Evolutionary conservation across 2,797 vertebrate genomes (phyloP).

Genomic region (Darevskia nairensis): DNA sequence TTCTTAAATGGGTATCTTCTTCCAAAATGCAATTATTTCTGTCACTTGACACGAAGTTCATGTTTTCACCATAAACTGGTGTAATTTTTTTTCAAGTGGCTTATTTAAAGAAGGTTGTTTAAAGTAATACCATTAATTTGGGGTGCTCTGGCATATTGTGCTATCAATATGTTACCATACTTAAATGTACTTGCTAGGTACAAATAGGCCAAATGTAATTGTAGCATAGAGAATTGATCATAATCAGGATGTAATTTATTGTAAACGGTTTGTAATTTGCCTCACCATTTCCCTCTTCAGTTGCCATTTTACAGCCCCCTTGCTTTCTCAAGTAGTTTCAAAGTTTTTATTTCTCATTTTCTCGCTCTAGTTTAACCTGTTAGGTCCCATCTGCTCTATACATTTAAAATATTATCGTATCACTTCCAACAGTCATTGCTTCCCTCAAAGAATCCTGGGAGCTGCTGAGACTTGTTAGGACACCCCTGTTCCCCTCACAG

Average conservation of each 20-base stretch:
- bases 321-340: slow-evolving; percentile 46
- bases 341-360: slow-evolving; percentile 56
- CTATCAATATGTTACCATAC: slow-evolving; percentile 50
- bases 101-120: slow-evolving; percentile 69
- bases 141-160: slow-evolving; percentile 45
- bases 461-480: too few species aligned
- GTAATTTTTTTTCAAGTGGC: slow-evolving; percentile 69
- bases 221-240: slow-evolving; percentile 45
- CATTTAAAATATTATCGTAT: too few species aligned
- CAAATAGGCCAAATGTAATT: slow-evolving; percentile 54
- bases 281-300: slow-evolving; percentile 44
- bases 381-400: neutral
- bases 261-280: slow-evolving; percentile 66
- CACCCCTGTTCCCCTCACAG: too few species aligned
- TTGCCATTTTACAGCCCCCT: slow-evolving; percentile 2
- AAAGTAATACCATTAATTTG: slow-evolving; percentile 65
- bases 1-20: slow-evolving; percentile 35
- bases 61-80: slow-evolving; percentile 57
- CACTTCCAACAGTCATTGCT: too few species aligned
- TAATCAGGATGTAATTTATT: slow-evolving; percentile 56
- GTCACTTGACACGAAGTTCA: slow-evolving; percentile 61
- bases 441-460: too few species aligned
- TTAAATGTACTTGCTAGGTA: slow-evolving; percentile 51
- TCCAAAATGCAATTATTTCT: slow-evolving; percentile 67
- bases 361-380: neutral